Base-by-base conservation (phyloP, 2,797 vertebrate species). In the Sylvilagus floridanus region DNA sequence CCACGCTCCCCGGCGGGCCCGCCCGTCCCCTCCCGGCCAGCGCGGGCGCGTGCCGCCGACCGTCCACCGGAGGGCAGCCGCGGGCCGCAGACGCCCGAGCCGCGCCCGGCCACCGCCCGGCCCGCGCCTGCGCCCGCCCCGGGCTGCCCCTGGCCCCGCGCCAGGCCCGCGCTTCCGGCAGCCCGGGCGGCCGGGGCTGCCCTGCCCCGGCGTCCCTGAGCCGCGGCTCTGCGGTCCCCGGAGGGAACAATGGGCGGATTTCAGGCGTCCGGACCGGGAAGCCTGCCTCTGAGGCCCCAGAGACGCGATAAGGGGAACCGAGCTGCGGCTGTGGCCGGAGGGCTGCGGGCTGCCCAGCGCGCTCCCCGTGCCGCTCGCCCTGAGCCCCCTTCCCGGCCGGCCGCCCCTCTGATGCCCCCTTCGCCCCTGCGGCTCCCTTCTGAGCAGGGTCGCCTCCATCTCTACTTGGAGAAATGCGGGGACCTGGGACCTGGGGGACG, bases 11-110 rank as follows among this genome's bases (percentile, higher is more conserved):
- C 5, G 77, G 37, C 9, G 9, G 77, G 32, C 5, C 50, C 12
- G 52, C 68, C 62, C 1, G 4, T 30, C 13, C 52, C 7, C 69
- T 54, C 42, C 2, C 0, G 24, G 63, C 37, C 71, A 16, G 42
- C 32, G n/a, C 35, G 5, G 17, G 73, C 52, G 57, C 66, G 3
- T 28, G n/a, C 69, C 77, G 7, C 69, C 21, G 3, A 12, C 0
- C 0, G 3, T 11, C 95, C 97, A 92, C 77, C 22, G 88, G 96
- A 95, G 94, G 92, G 95, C 94, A 86, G 73, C 35, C 71, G 63
- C 78, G 75, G 83, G 75, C 90, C 92, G 65, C 93, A 37, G 28
- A 71, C 14, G 47, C 54, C 13, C 8, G 0, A 8, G 17, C 72
- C 0, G 30, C 9, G 14, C n/a, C 19, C 19, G 47, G 28, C 79